Conservation (phyloP, 2,888 invertebrate genomes). For the Endotricha flammealis region DNA sequence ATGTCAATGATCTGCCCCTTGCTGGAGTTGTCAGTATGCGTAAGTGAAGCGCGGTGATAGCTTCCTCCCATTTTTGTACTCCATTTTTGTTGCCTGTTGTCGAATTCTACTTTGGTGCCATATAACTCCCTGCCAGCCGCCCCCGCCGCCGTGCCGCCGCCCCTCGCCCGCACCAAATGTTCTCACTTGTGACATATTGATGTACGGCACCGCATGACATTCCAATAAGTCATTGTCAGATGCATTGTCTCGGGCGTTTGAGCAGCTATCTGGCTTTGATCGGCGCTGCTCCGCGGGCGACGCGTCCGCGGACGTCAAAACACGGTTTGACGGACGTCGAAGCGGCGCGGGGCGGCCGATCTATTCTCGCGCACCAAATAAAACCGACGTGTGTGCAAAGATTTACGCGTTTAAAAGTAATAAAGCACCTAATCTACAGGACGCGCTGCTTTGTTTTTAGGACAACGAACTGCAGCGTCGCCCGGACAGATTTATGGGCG, state of each 20-base stretch:
- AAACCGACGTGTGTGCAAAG: neutral
- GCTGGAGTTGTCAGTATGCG: too few species aligned
- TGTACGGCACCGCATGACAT: conserved; percentile 36
- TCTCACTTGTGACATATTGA: conserved; percentile 38
- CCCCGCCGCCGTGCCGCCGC: conserved; percentile 1
- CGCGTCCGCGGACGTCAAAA: neutral
- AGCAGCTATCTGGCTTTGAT: conserved; percentile 11
- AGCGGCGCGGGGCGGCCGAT: neutral
- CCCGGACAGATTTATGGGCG: conserved; percentile 52
- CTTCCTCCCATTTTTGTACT: too few species aligned
- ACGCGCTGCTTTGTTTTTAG: conserved; percentile 20
- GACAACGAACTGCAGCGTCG: conserved; percentile 40
- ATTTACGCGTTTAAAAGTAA: conserved; percentile 4
- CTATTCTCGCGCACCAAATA: conserved; percentile 8
- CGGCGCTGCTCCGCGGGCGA: conserved; percentile 2
- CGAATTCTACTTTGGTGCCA: too few species aligned
- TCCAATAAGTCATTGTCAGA: conserved; percentile 40
- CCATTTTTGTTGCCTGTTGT: too few species aligned
- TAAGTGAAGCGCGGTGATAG: too few species aligned
- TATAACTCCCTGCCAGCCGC: neutral
- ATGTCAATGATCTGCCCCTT: too few species aligned
- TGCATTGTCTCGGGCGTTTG: conserved; percentile 19
- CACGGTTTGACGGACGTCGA: neutral
- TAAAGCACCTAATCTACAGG: neutral
- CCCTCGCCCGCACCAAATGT: conserved; percentile 2